Evolutionary conservation across 1,140 invertebrate species (phyloP), one percentile per base, ranked within the genome.

Genomic region (Mylabris phalerata): DNA sequence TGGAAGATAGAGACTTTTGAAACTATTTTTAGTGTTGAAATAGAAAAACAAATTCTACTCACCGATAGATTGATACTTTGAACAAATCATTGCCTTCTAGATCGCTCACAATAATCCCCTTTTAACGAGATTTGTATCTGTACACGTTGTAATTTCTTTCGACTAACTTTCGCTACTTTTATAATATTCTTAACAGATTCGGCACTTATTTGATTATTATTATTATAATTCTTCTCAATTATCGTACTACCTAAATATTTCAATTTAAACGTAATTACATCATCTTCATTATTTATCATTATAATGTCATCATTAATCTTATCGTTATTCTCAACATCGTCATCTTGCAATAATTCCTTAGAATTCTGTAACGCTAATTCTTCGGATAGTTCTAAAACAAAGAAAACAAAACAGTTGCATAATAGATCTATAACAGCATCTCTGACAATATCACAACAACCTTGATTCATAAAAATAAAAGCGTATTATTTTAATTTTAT

Each of bases 1-100:
- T 19, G 13, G 13, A 13, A 13, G 1, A 13, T 13, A 13, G 13
- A 13, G 13, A 13, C 13, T 13, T 13, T 13, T 2, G 19, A 19
- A 19, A 19, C 19, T 1, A 19, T 19, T 19, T 13, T 19, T 19
- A 19, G 19, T 19, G 19, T 19, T 19, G 19, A 19, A 19, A 19
- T 19, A 19, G 19, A 2, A 19, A 19, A 19, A 19, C 19, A 19
- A 13, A 19, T 19, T 19, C 19, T 32, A 46, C 61, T 51, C 76
- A 90, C 89, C 85, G 89, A 73, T 92, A 92, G 72, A 93, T 92
- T 4, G 89, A 90, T 19, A 91, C 80, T 73, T 89, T 85, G 43
- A 90, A 75, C 9, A 88, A 76, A 59, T 85, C 81, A 69, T 90
- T 84, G 40, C 85, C 82, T 83, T n/a, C 77, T 75, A 3, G 70